Conservation (phyloP, 2,113 vertebrate species). For the Picathartes gymnocephalus region DNA sequence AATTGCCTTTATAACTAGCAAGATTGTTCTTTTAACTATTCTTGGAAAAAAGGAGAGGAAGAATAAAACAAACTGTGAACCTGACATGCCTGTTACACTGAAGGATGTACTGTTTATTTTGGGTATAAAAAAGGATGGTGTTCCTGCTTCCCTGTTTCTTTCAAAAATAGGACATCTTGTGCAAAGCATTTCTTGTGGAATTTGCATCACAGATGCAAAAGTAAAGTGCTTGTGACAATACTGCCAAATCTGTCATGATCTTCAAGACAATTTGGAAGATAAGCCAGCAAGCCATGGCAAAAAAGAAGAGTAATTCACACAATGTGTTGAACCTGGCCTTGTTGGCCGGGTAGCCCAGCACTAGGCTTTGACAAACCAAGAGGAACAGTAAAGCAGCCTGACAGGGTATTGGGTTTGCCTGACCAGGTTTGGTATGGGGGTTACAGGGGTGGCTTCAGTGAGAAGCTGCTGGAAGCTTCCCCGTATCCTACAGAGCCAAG, state of each 20-base stretch:
- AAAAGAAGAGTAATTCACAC: background rate
- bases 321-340: background rate
- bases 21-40: background rate
- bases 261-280: background rate
- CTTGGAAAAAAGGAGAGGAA: background rate
- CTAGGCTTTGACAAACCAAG: background rate
- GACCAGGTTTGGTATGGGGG: background rate
- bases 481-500: background rate
- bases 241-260: background rate
- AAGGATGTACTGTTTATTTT: background rate
- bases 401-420: background rate
- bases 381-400: background rate
- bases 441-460: background rate
- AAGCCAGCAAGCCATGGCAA: background rate
- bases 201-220: background rate
- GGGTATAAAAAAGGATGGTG: background rate
- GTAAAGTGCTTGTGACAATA: background rate
- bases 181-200: background rate
- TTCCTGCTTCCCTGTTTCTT: background rate
- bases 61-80: background rate
- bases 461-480: background rate
- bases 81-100: background rate
- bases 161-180: background rate
- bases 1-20: background rate
- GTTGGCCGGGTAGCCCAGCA: accelerated